Evolutionary conservation across 2,797 vertebrate genomes (phyloP), one percentile per base, ranked within the genome.

Genomic region (Chelon auratus): DNA sequence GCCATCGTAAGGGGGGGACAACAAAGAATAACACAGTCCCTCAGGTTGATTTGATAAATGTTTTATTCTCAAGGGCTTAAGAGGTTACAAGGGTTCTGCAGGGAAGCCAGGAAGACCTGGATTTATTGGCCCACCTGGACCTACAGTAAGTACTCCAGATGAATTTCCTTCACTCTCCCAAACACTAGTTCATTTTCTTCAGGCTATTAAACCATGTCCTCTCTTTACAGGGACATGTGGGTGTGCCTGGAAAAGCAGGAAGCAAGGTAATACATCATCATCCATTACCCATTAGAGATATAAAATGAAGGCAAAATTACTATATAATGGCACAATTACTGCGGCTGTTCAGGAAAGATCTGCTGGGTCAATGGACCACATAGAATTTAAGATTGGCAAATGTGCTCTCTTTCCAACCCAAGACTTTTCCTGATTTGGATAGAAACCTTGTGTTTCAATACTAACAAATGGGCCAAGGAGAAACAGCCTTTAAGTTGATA

Each of bases 101-200:
- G 94, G 87, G 70, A 93, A 94, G 86, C 93, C 95, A 90, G 95
- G 92, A 88, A 93, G 93, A 92, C 92, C 94, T n/a, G 95, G 94
- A 92, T 92, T 95, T 91, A 92, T 90, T 61, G 93, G 92, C 56
- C 93, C 95, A 53, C 93, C 92, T 22, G 93, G 94, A 84, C 93
- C 85, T 60, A 83, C 63, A 75, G 94, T 95, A 89, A 95, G 89
- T 91, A 65, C 78, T 84, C 78, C 77, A 63, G 66, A 81, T 84
- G 68, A 73, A 83, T 82, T 77, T 87, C 79, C 64, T 65, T 72
- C 75, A 72, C 51, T 74, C 37, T 67, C 82, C 85, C 51, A 76
- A 91, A 88, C 72, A 60, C 45, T 65, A 81, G 65, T 89, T 80
- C 6, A 68, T 90, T 87, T 89, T 84, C 77, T 81, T 69, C 51